Evolutionary conservation across 2,888 invertebrate species (phyloP).

Genomic region (Papilio protenor): DNA sequence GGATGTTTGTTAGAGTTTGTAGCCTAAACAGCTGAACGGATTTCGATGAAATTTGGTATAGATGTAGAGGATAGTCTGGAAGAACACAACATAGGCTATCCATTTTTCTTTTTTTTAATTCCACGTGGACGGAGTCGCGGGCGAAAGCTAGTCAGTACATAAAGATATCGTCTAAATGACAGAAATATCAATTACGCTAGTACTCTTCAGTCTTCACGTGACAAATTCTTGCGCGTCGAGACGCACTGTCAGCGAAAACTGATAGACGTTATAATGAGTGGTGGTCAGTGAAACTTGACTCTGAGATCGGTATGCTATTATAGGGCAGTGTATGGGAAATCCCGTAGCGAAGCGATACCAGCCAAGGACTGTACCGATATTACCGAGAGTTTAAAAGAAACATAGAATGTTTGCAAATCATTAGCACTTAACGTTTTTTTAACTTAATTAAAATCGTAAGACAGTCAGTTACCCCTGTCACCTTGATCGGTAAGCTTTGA

Average conservation of each 20-base stretch:
- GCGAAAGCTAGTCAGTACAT: too few relatives aligned
- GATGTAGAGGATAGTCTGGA: too few relatives aligned
- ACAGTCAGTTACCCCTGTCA: too few relatives aligned
- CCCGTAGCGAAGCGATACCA: neutral
- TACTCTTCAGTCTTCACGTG: neutral
- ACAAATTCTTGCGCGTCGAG: conserved; percentile 12
- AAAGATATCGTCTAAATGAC: neutral
- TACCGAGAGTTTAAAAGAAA: neutral
- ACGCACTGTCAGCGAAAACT: conserved; percentile 14
- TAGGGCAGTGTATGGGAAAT: neutral
- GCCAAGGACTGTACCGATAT: neutral
- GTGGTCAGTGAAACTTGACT: conserved; percentile 12
- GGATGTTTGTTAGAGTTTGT: too few relatives aligned
- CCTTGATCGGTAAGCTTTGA: too few relatives aligned
- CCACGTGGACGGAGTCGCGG: too few relatives aligned
- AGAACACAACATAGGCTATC: too few relatives aligned
- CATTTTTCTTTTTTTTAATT: too few relatives aligned
- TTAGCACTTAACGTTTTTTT: neutral
- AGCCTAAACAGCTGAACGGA: too few relatives aligned
- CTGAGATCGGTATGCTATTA: neutral
- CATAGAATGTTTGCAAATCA: neutral
- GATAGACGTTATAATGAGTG: neutral
- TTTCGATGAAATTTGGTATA: too few relatives aligned
- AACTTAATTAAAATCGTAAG: too few relatives aligned
- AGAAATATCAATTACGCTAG: neutral